These are phyloP conservation scores for Megamerina dolium DNA, from an alignment of 2,888 invertebrate genomes.

Conservation along the genomic window DNA sequence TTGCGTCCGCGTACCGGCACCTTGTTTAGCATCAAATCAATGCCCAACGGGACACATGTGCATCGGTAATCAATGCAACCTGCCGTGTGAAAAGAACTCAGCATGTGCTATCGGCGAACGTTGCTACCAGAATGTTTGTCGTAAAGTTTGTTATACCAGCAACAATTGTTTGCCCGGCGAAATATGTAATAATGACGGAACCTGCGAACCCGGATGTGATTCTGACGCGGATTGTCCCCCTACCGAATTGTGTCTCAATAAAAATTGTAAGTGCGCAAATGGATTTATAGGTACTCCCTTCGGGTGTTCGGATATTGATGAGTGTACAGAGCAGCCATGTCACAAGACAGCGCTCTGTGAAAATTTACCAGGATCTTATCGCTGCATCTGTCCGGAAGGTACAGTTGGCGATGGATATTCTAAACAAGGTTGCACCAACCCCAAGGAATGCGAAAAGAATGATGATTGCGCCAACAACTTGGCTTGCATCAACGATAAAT, in stretches of 20 bases:
- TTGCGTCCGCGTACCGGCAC: slow-evolving; percentile 73
- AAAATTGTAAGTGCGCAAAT: slow-evolving; percentile 68
- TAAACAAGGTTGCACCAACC: slow-evolving; percentile 69
- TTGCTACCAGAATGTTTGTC: slow-evolving; percentile 71
- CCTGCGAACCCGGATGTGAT: slow-evolving; percentile 77
- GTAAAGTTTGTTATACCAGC: slow-evolving; percentile 82
- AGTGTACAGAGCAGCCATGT: slow-evolving; percentile 71
- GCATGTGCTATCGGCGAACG: slow-evolving; percentile 80
- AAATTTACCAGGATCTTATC: slow-evolving; percentile 74
- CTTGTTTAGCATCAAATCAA: slow-evolving; percentile 61
- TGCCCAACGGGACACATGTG: slow-evolving; percentile 76
- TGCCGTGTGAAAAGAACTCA: slow-evolving; percentile 67
- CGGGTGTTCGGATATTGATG: slow-evolving; percentile 77
- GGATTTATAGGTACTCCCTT: slow-evolving; percentile 70
- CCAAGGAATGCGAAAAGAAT: slow-evolving; percentile 70
- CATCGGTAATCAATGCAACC: slow-evolving; percentile 69
- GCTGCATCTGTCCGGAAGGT: slow-evolving; percentile 71
- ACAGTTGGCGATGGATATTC: slow-evolving; percentile 68
- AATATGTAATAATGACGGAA: slow-evolving; percentile 71
- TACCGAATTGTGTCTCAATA: slow-evolving; percentile 69
- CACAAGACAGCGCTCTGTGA: slow-evolving; percentile 74
- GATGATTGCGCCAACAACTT: slow-evolving; percentile 70
- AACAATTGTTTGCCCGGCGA: slow-evolving; percentile 87
- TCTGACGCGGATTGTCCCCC: slow-evolving; percentile 72
- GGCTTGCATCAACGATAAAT: slow-evolving; percentile 69